A percentile compares a stretch with the other conserved stretches of the same genome.
Evolutionary conservation across 1,140 invertebrate species (phyloP).

Genomic region (Calephelis virginiensis): DNA sequence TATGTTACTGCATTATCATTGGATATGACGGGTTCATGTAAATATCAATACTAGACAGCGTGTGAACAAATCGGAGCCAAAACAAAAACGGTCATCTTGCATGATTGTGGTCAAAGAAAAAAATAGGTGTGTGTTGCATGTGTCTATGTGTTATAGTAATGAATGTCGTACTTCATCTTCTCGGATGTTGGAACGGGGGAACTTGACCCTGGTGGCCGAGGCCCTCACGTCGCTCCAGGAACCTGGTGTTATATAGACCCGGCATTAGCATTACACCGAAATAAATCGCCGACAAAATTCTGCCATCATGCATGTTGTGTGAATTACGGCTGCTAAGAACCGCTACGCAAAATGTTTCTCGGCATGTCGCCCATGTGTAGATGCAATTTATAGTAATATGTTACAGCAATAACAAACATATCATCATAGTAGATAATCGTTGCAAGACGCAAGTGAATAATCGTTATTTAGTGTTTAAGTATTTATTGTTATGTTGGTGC

Average conservation of each 20-base stretch:
- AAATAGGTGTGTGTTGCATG: slow-evolving; percentile 76
- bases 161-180: slow-evolving; percentile 75
- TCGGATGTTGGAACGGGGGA: slow-evolving; percentile 67
- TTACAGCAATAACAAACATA: slow-evolving; percentile 68
- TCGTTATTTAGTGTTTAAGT: slow-evolving; percentile 66
- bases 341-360: slow-evolving; percentile 50
- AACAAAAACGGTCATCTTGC: slow-evolving; percentile 49
- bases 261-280: slow-evolving; percentile 26
- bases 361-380: slow-evolving; percentile 55
- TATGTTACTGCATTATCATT: slow-evolving; percentile 56
- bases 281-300: slow-evolving; percentile 37
- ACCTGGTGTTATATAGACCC: slow-evolving; percentile 70
- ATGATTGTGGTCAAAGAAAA: slow-evolving; percentile 66
- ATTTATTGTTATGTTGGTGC: slow-evolving; percentile 34
- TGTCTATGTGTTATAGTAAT: slow-evolving; percentile 68
- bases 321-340: slow-evolving; percentile 41
- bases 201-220: slow-evolving; percentile 72
- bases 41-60: slow-evolving; percentile 46
- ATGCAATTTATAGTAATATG: slow-evolving; percentile 34
- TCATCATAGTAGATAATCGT: slow-evolving; percentile 49
- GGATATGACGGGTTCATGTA: slow-evolving; percentile 51
- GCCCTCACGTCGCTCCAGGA: slow-evolving; percentile 58
- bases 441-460: slow-evolving; percentile 28
- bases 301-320: slow-evolving; percentile 52
- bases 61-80: slow-evolving; percentile 31